Conservation (phyloP, 2,113 vertebrate genomes). For the Sitta europaea region DNA sequence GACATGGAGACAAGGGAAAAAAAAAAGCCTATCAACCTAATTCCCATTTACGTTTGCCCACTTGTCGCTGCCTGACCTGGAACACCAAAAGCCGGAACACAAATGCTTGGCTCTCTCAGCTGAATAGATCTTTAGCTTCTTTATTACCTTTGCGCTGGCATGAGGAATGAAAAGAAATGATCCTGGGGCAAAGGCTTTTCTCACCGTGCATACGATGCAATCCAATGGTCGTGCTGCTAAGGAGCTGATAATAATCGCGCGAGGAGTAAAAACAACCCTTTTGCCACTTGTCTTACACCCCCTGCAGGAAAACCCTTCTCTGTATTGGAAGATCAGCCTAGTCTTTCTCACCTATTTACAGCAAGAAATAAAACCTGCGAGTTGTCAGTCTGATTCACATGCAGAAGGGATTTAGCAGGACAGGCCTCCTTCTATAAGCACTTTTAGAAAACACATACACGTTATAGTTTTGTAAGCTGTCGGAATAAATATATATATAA, state of each 20-base stretch:
- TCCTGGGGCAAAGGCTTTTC: not conserved
- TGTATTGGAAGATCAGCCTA: not conserved
- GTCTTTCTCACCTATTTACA: not conserved
- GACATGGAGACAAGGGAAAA: not conserved
- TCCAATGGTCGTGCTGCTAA: not conserved
- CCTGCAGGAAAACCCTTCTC: not conserved
- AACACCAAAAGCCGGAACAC: not conserved
- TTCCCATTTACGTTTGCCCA: fast-evolving
- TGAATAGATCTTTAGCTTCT: fast-evolving
- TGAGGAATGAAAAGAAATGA: not conserved
- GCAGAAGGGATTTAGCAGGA: not conserved
- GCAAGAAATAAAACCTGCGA: not conserved
- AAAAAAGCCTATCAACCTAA: not conserved
- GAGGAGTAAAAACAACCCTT: not conserved
- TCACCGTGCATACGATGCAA: fast-evolving
- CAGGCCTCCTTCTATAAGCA: not conserved
- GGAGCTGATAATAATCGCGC: not conserved
- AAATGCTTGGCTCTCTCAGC: not conserved
- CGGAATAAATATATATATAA: not conserved
- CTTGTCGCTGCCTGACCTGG: not conserved
- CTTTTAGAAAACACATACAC: not conserved
- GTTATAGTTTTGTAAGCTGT: not conserved
- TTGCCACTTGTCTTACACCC: not conserved
- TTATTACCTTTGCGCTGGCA: not conserved
- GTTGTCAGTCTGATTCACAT: not conserved